Evolutionary conservation across 2,797 vertebrate species (phyloP), one percentile per base, ranked within the genome.

Genomic region (Pangasius macronema): DNA sequence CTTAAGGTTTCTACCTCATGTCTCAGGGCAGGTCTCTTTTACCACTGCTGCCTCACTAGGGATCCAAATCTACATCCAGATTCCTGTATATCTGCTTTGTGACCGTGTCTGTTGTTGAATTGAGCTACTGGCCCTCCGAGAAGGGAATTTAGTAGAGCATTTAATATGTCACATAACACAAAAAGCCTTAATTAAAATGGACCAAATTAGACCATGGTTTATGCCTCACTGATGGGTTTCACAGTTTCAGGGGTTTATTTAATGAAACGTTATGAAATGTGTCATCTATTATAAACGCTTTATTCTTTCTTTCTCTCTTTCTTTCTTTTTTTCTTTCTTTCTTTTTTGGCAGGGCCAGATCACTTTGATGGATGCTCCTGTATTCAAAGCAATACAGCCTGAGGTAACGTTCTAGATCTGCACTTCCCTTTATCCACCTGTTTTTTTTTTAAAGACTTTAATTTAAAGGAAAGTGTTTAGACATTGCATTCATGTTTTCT

Each of bases 361-460:
- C 92, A 99, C 98, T 0, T 55, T 99, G 93, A 98, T 99, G 97
- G 98, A 99, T 87, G 95, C 96, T 51, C 98, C 98, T n/a, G 98
- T 99, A 88, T 99, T 98, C 91, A 99, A 97, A 96, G 97, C 97
- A 72, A 99, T 99, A 92, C 97, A 98, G 82, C 98, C 98, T 1
- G 98, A 99, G 97, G 98, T 99, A 94, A 94, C 97, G 30, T 61
- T 55, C 39, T 33, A 24, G 16, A 81, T 70, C 13, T 59, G 10
- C 16, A 33, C 16, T 82, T 42, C 55, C 4, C 22, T 27, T 39
- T 42, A 14, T 61, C 55, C 39, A 39, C 20, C 10, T 59, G 51
- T 46, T 42, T 46, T 46, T 46, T 46, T 42, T 75, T 70, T 5
- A 27, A 73, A 36, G 67, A 39, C 67, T 39, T 22, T 36, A 3